Evolutionary conservation across 2,797 vertebrate species (phyloP), one percentile per base, ranked within the genome.

Genomic region (Chloroceryle amazona): DNA sequence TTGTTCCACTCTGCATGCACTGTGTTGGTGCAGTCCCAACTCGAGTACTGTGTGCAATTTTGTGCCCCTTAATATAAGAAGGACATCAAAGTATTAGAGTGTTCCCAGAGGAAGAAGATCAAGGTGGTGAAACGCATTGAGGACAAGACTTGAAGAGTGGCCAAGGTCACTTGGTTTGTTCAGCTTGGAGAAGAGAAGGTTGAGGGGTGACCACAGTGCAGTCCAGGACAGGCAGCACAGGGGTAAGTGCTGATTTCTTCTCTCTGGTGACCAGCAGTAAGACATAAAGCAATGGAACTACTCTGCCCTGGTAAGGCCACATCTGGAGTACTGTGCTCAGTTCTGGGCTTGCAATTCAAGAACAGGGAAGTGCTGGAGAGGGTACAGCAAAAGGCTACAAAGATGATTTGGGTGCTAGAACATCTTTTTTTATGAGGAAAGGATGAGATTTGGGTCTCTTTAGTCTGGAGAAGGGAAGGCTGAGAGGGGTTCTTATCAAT

Each of bases 31-130:
- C 0, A 1, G 13, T 4, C 23, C 13, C 8, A 46, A 54, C 12
- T 10, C n/a, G 1, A 58, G 12, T 44, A 58, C 6, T 23, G 5
- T 29, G 28, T 66, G 23, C 12, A 29, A 16, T 55, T 55, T 29
- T 52, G n/a, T 9, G 2, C 0, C 0, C 13, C 18, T 54, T 29
- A 23, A 4, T 42, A 9, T 41, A n/a, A 57, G 4, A n/a, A 57
- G 4, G 41, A 51, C 26, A 51, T 19, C 14, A 37, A 18, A 65
- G 10, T 65, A 10, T 11, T 15, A 52, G 5, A 18, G 13, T 19
- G 46, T 37, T 46, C 37, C 21, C 54, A 52, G 7, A 73, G 11
- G 5, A 44, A 9, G 9, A 16, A 1, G 2, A 67, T 6, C 1
- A 18, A 22, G 14, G 31, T 37, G 63, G 10, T 41, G 31, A 60